Evolutionary conservation across 2,113 vertebrate genomes (phyloP).

Genomic region (Cochlearius cochlearius): DNA sequence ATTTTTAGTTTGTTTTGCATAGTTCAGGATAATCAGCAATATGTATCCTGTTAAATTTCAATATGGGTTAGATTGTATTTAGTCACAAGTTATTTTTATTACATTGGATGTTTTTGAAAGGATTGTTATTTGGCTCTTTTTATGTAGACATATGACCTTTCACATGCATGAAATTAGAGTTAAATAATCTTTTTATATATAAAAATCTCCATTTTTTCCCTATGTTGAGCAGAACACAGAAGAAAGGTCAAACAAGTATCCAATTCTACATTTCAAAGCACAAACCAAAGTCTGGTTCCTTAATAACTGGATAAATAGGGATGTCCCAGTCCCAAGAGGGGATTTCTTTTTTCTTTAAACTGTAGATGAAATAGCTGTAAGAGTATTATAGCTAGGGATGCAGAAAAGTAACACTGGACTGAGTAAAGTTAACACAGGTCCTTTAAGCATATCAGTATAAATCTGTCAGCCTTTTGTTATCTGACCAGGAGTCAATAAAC

Average conservation of each 20-base stretch:
- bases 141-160: not conserved
- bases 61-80: not conserved
- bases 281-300: not conserved
- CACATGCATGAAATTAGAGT: not conserved
- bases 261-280: not conserved
- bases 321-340: accelerated
- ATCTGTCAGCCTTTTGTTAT: not conserved
- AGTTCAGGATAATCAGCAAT: not conserved
- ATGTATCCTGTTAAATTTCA: not conserved
- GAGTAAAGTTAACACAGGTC: not conserved
- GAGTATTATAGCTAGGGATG: not conserved
- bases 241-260: not conserved
- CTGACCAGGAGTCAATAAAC: not conserved
- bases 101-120: not conserved
- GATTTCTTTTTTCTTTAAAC: not conserved
- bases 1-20: not conserved
- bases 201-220: not conserved
- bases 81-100: not conserved
- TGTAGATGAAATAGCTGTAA: not conserved
- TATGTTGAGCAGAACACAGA: not conserved
- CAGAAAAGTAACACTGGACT: not conserved
- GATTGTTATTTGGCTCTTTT: not conserved
- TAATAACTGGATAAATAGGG: not conserved
- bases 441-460: not conserved
- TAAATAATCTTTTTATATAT: not conserved